Evolutionary conservation across 2,888 invertebrate genomes (phyloP), one percentile per base, ranked within the genome.

Genomic region (Apodemia mormo): DNA sequence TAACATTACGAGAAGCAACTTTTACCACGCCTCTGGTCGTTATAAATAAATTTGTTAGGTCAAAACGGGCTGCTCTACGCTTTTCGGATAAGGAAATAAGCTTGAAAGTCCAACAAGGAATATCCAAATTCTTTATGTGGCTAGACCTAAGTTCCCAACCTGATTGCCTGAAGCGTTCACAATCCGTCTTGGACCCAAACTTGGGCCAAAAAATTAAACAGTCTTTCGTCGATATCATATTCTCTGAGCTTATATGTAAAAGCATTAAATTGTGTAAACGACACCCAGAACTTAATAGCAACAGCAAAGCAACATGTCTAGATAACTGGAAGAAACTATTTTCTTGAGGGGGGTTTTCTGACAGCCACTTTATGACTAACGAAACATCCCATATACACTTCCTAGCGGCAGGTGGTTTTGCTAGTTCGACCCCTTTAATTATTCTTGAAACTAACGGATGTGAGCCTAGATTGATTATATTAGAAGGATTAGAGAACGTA

Each of bases 211-310:
- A 52, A 52, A 52, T 52, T 3, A 52, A 52, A 52, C 3, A 52
- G 52, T 52, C 14, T 14, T 52, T 6, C n/a, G 1, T 52, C n/a
- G 52, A 52, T 52, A n/a, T 52, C 52, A 52, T 52, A 14, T 52
- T 14, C 5, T 52, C 6, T 7, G 40, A 40, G 5, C 40, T 40
- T 40, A 40, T 52, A 52, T 68, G 68, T 30, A 71, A 49, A 9
- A 73, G 70, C 0, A 71, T 73, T 12, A 73, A 58, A 33, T 72
- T 71, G 58, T 73, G 72, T 7, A 73, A 37, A 54, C 73, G 22
- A 12, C 72, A 49, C 14, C 72, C 71, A 10, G 72, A 70, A 22
- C 68, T 61, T 29, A 72, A 64, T 45, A 72, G 65, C 45, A 30
- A 68, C 68, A 64, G 40, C 40, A 40, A 40, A 2, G 40, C 5